Conservation (phyloP, 2,888 invertebrate species). For the Hydrotaea diabolus region DNA sequence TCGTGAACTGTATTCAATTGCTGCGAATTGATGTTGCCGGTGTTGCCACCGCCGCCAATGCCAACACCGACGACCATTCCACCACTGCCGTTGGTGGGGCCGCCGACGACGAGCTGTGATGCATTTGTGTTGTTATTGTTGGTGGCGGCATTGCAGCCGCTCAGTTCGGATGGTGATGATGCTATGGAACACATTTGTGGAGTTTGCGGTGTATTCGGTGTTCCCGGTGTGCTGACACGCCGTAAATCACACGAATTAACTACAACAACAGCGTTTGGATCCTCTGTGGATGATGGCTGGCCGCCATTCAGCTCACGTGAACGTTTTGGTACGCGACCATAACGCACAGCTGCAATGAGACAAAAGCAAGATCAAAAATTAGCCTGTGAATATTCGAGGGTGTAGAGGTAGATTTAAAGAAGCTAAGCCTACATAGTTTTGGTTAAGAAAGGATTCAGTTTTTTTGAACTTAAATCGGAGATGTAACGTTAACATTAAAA, state of each 20-base stretch:
- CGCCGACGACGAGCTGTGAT: slow-evolving; percentile 62
- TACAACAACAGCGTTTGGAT: slow-evolving; percentile 68
- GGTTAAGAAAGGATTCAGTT: no score
- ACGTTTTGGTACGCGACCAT: slow-evolving; percentile 97
- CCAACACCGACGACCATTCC: slow-evolving; percentile 73
- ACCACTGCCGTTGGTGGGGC: slow-evolving; percentile 63
- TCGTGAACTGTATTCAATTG: slow-evolving; percentile 54
- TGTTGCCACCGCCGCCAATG: slow-evolving; percentile 45
- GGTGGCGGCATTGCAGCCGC: slow-evolving; percentile 75
- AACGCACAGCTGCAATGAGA: slow-evolving; percentile 90
- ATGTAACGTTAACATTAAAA: no score
- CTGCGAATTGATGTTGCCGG: slow-evolving; percentile 59
- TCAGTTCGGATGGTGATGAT: slow-evolving; percentile 79
- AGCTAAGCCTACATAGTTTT: no score
- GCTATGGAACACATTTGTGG: slow-evolving; percentile 81
- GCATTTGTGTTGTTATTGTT: slow-evolving; percentile 73
- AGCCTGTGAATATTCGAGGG: no score
- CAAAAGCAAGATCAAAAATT: no score
- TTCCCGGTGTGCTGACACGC: slow-evolving; percentile 80
- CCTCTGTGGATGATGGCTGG: slow-evolving; percentile 72
- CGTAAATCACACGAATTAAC: slow-evolving; percentile 70
- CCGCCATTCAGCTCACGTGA: slow-evolving; percentile 88
- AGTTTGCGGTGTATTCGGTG: slow-evolving; percentile 82
- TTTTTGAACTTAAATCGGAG: no score
- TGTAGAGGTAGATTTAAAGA: no score